Conservation (phyloP, 2,888 invertebrate genomes). For the Caenorhabditis sp. region DNA sequence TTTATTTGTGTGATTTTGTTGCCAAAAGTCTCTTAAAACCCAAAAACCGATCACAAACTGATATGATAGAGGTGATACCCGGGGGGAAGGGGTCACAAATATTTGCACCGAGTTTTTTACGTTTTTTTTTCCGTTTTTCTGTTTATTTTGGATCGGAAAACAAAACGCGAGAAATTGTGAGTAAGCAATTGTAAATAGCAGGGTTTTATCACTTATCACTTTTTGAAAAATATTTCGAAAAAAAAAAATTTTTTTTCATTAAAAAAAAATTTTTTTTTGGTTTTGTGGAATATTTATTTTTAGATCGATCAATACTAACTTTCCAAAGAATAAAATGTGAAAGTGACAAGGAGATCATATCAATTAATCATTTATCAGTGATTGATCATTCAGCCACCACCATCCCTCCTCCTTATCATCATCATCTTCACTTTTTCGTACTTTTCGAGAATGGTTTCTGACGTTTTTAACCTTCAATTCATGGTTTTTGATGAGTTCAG, state of each 20-base stretch:
- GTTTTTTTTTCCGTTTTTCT: neutral
- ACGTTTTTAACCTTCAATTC: neutral
- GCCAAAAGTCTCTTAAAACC: neutral
- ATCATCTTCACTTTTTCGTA: conserved; percentile 5
- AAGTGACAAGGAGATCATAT: conserved; percentile 9
- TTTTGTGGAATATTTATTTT: neutral
- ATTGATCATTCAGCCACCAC: neutral
- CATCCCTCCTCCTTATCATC: too few species aligned
- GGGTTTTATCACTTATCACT: conserved; percentile 2
- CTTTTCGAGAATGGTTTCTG: conserved; percentile 11
- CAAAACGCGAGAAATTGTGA: neutral
- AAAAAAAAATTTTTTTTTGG: conserved; percentile 1
- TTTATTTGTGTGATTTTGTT: neutral
- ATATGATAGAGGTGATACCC: neutral
- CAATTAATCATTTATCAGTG: conserved; percentile 1
- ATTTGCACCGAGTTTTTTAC: neutral
- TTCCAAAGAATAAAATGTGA: neutral
- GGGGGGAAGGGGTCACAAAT: neutral
- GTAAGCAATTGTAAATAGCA: neutral
- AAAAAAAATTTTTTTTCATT: neutral
- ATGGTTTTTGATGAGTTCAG: neutral
- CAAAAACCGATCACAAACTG: neutral
- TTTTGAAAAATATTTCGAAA: neutral
- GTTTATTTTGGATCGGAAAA: neutral
- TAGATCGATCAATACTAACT: neutral